Evolutionary conservation across 2,113 vertebrate genomes (phyloP).

Genomic region (Ariopsis seemanni): DNA sequence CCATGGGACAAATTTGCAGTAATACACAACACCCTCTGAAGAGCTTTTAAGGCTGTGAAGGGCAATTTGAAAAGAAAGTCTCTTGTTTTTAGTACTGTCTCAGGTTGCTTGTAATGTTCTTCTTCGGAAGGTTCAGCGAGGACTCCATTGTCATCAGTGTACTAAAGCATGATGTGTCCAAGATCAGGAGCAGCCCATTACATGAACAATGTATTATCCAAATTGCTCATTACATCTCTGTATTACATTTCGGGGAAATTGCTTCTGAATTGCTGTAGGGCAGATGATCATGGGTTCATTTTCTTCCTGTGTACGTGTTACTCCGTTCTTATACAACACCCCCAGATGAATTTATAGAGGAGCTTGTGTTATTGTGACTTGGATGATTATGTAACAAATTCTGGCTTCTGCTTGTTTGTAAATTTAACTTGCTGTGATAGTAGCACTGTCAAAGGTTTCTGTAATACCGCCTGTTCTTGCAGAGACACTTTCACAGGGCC

Average conservation of each 20-base stretch:
- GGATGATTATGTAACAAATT: constrained; percentile 31
- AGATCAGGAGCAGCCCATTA: constrained; percentile 4
- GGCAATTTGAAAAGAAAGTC: constrained; percentile 25
- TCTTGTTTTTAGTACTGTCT: constrained; percentile 25
- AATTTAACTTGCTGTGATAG: constrained; percentile 42
- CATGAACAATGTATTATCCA: constrained; percentile 17
- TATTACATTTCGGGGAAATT: constrained; percentile 32
- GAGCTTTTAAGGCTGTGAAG: constrained; percentile 19
- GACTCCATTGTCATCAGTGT: constrained; percentile 13
- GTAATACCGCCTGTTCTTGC: background rate
- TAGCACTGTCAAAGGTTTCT: constrained; percentile 24
- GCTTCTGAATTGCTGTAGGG: constrained; percentile 27
- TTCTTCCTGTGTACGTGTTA: constrained; percentile 1
- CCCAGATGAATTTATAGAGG: constrained; percentile 21
- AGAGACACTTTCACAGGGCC: background rate
- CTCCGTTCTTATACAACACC: background rate
- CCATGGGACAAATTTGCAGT: constrained; percentile 14
- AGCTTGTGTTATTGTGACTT: constrained; percentile 36
- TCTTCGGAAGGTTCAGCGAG: constrained; percentile 11
- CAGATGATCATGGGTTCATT: constrained; percentile 35
- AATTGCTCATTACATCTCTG: constrained; percentile 32
- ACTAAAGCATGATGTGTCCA: constrained; percentile 9
- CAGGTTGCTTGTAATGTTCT: constrained; percentile 1
- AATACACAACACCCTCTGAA: constrained; percentile 10
- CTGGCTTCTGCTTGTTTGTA: constrained; percentile 33